Percentiles rank a stretch among this genome's conserved stretches.
Evolutionary conservation across 2,888 invertebrate species (phyloP).

Genomic region (Tridacna gigas): DNA sequence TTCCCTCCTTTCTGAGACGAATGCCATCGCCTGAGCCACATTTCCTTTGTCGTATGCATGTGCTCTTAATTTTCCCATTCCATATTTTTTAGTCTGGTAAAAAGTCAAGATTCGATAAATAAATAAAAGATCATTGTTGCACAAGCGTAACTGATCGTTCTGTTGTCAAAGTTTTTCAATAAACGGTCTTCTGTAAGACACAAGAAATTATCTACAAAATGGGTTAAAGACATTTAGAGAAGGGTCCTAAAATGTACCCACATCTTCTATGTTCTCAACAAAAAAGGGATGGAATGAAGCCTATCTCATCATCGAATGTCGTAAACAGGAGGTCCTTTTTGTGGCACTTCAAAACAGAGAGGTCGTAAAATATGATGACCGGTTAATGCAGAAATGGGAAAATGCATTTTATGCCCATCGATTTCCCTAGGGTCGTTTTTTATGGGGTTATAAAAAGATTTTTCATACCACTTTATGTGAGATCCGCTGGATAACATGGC

Average conservation of each 20-base stretch:
- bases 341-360: conserved; percentile 44
- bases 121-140: too few species aligned
- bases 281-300: neutral
- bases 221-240: neutral
- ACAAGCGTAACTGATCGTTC: too few species aligned
- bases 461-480: conserved; percentile 47
- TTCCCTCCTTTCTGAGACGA: too few species aligned
- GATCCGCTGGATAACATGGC: conserved; percentile 17
- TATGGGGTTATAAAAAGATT: conserved; percentile 47
- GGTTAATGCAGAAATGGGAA: conserved; percentile 46
- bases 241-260: neutral
- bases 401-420: conserved; percentile 56
- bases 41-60: too few species aligned
- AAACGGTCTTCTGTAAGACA: too few species aligned
- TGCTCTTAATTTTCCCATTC: too few species aligned
- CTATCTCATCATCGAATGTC: conserved; percentile 36
- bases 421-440: conserved; percentile 47
- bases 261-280: neutral
- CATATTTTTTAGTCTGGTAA: too few species aligned
- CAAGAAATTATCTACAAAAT: too few species aligned
- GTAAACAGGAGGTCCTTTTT: conserved; percentile 45
- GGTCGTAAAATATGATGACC: conserved; percentile 42
- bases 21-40: too few species aligned
- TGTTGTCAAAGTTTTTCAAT: too few species aligned
- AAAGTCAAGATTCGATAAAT: too few species aligned